Evolutionary conservation across 64 coral and sea anemone species (phyloP).

Genomic region (Porites lutea): DNA sequence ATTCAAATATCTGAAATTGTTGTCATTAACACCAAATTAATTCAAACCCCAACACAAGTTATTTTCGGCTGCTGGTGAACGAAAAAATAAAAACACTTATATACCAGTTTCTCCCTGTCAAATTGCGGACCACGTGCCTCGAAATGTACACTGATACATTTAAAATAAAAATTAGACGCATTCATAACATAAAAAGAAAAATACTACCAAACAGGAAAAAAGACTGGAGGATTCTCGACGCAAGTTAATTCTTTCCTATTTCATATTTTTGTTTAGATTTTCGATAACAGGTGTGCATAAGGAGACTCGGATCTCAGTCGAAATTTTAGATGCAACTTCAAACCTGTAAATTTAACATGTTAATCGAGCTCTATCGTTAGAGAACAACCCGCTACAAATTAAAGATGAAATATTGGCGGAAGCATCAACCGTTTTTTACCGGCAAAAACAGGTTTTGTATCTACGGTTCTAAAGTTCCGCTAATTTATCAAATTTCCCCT

Average conservation of each 20-base stretch:
- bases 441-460: slow-evolving; percentile 21
- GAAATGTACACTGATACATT: no score
- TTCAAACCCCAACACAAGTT: slow-evolving; percentile 2
- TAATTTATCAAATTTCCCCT: slow-evolving; percentile 11
- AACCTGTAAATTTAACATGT: slow-evolving; percentile 22
- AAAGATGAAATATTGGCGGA: neutral
- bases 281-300: neutral
- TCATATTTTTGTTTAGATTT: slow-evolving; percentile 23
- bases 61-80: slow-evolving; percentile 19
- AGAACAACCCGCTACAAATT: slow-evolving; percentile 17
- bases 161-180: no score
- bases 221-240: neutral
- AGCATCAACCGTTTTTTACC: slow-evolving; percentile 25
- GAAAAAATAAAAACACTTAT: neutral
- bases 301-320: neutral
- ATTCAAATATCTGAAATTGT: slow-evolving; percentile 23
- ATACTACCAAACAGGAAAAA: neutral
- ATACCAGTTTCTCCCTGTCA: neutral
- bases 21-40: slow-evolving; percentile 35
- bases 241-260: neutral
- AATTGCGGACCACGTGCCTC: no score
- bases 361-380: slow-evolving; percentile 13
- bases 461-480: neutral
- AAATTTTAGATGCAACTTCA: neutral
- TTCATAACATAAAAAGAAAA: neutral